Percentiles rank a stretch among this genome's conserved stretches.
phyloP scores from a whole-genome alignment of 1,140 invertebrate genomes.

The Hydropsyche tenuis region DNA sequence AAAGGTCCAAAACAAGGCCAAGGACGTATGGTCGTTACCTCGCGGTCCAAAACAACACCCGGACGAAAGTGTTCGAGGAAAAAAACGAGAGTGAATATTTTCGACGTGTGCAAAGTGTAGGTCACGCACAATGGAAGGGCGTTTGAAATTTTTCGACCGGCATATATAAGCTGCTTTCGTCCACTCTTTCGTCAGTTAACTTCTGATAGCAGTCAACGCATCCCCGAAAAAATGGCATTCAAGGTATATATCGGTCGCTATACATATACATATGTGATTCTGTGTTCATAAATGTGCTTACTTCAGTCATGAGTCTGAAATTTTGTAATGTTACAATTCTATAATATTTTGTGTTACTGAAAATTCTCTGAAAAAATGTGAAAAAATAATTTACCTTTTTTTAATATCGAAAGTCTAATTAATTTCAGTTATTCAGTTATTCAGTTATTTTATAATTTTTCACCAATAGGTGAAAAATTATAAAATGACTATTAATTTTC shows the following conservation, averaged over 20 bases:
- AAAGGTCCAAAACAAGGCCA: conserved; percentile 20
- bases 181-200: conserved; percentile 37
- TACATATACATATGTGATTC: not conserved
- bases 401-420: too few species aligned
- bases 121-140: conserved; percentile 12
- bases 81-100: not conserved
- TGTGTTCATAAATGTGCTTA: too few species aligned
- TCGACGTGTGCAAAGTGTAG: not conserved
- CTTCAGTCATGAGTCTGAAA: too few species aligned
- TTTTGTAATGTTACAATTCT: too few species aligned
- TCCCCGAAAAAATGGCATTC: conserved; percentile 47
- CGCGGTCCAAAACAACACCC: conserved; percentile 20
- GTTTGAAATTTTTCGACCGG: conserved; percentile 24
- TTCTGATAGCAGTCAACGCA: conserved; percentile 35
- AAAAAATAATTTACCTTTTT: too few species aligned
- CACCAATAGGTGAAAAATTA: too few species aligned
- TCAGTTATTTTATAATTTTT: too few species aligned
- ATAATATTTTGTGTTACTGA: too few species aligned
- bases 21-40: not conserved
- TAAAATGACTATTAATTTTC: too few species aligned
- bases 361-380: too few species aligned
- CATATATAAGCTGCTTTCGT: conserved; percentile 39
- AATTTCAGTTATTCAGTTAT: too few species aligned
- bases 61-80: conserved; percentile 14
- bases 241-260: conserved; percentile 36